phyloP scores from a whole-genome alignment of 2,888 invertebrate genomes.

The Euzetes globulus region DNA sequence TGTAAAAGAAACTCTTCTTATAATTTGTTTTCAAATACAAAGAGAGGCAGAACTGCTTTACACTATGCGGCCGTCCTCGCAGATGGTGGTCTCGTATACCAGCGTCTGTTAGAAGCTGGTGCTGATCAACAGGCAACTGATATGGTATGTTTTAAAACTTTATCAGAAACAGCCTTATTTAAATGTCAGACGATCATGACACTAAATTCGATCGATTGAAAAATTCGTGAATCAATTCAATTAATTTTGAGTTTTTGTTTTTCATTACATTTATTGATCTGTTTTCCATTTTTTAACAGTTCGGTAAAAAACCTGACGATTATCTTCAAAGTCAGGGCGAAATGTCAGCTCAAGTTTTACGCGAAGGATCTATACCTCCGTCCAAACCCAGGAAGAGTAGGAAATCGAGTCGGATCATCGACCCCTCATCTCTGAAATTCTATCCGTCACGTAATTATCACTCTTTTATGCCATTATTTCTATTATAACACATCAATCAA shows the following conservation, averaged over 20 bases:
- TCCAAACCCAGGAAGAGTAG: slow-evolving; percentile 33
- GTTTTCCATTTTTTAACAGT: background rate
- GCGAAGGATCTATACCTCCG: slow-evolving; percentile 35
- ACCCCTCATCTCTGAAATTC: slow-evolving; percentile 8
- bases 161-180: background rate
- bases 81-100: slow-evolving; percentile 47
- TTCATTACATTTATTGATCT: background rate
- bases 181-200: too few species aligned
- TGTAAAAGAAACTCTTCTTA: background rate
- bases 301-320: slow-evolving; percentile 38
- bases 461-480: background rate
- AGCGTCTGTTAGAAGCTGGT: slow-evolving; percentile 47
- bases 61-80: slow-evolving; percentile 49
- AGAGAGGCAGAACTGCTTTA: slow-evolving; percentile 49
- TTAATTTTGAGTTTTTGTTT: background rate
- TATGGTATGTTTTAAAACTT: slow-evolving; percentile 44
- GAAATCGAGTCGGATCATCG: slow-evolving; percentile 15
- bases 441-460: background rate
- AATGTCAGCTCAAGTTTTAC: slow-evolving; percentile 38
- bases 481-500: background rate
- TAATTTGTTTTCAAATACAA: background rate
- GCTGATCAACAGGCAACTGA: slow-evolving; percentile 48
- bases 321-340: slow-evolving; percentile 40
- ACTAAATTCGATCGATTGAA: background rate
- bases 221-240: background rate